These are phyloP conservation scores for Poliocrania exsul DNA, from an alignment of 2,797 vertebrate species.

Conservation along the genomic window DNA sequence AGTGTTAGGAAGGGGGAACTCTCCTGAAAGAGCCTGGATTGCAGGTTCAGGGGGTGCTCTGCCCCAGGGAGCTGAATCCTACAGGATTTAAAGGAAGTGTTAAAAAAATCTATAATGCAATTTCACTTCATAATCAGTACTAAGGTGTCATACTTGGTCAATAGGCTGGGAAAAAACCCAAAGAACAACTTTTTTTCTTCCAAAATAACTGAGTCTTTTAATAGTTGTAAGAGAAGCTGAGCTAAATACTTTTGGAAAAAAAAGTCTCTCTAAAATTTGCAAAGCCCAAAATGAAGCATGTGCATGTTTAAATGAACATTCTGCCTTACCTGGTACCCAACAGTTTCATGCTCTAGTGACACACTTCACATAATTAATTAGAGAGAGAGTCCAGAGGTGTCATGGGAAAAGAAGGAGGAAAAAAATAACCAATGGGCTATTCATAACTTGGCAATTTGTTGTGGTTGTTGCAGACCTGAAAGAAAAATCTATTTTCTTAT, in stretches of 20 bases:
- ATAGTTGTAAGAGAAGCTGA: background rate
- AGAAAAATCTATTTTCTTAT: conserved; percentile 20
- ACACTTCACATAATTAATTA: background rate
- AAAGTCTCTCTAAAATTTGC: accelerated
- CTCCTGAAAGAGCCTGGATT: background rate
- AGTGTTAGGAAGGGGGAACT: background rate
- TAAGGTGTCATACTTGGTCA: background rate
- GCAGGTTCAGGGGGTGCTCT: background rate
- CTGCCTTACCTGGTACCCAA: background rate
- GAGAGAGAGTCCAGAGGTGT: background rate
- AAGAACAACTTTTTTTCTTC: background rate
- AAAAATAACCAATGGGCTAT: background rate
- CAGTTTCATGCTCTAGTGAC: background rate
- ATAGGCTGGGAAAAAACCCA: background rate
- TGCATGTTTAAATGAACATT: background rate
- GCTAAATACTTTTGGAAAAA: background rate
- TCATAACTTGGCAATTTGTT: conserved; percentile 6
- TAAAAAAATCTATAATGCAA: accelerated
- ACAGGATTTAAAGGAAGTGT: background rate
- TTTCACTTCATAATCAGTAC: background rate
- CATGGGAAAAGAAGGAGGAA: background rate
- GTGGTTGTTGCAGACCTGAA: conserved; percentile 1
- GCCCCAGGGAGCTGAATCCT: background rate
- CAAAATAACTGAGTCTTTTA: background rate
- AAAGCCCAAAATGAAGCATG: background rate